Base-by-base conservation (phyloP, 1,140 invertebrate genomes). In the Drosophila setifemur region DNA sequence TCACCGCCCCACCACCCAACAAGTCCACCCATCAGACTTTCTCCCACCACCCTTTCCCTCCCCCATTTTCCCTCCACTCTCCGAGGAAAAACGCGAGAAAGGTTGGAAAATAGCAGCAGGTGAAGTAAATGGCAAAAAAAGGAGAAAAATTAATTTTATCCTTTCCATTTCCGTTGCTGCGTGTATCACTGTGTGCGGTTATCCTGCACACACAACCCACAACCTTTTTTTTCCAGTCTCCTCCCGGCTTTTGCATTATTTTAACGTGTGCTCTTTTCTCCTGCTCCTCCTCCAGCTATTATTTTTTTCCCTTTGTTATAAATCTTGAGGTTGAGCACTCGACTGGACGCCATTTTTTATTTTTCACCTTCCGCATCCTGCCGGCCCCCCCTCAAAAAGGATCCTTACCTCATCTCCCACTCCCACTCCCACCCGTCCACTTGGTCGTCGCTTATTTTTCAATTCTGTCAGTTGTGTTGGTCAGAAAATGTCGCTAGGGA, bases 61-160 rank as follows among this genome's bases (percentile, higher is more conserved):
- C 42, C 43, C 16, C n/a, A 18, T 18, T 11, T 19, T 12, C 52
- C 35, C 23, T 4, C 4, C 11, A 6, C 39, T 29, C 5, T 14
- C 26, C 31, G 29, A 74, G 57, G 64, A 28, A 53, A 45, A 35
- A 7, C 11, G 33, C 21, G 45, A 26, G 25, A 42, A 29, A 55
- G n/a, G n/a, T n/a, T n/a, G n/a, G n/a, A n/a, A n/a, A n/a, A n/a
- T n/a, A 35, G 50, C 37, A 44, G 39, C 45, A 72, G 48, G 42
- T 43, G 23, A 71, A 81, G 53, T 54, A 74, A 53, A 70, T 66
- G 44, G 49, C 47, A 50, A 71, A 42, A 33, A 28, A 40, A 26
- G 48, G 21, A 76, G 40, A 72, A 82, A 82, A 82, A 82, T 82
- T 82, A 82, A 82, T 82, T 82, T 82, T 76, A 82, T 72, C 72